Conservation (phyloP, 2,113 vertebrate species). For the Cyphomyrus discorhynchus region DNA sequence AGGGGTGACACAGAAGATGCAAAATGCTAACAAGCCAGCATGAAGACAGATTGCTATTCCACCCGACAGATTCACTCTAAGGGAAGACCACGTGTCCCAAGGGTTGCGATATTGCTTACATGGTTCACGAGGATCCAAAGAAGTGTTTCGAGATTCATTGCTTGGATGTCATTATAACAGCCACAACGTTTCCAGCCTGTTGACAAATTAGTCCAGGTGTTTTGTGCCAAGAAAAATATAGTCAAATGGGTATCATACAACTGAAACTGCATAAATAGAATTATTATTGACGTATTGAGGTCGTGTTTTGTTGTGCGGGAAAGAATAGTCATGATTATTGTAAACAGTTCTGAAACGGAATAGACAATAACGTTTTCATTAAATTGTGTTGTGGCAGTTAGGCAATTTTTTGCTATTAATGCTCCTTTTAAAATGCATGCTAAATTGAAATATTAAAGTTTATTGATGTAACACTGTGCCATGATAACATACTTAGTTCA, state of each 20-base stretch:
- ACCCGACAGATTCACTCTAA: neutral
- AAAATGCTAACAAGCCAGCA: neutral
- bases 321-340: neutral
- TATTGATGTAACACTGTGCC: neutral
- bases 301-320: neutral
- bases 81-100: neutral
- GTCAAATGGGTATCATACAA: neutral
- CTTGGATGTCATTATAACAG: neutral
- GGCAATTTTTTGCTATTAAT: neutral
- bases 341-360: neutral
- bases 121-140: neutral
- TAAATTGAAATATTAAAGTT: neutral
- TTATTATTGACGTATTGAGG: conserved; percentile 4
- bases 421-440: neutral
- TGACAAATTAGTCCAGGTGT: neutral
- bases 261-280: neutral
- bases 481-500: neutral
- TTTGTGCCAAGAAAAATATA: neutral
- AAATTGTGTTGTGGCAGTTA: neutral
- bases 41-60: neutral
- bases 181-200: neutral
- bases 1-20: neutral
- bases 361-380: neutral
- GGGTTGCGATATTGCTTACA: neutral
- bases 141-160: neutral